Base-by-base conservation (phyloP, 2,888 invertebrate genomes). In the Sinotaia quadrata region DNA sequence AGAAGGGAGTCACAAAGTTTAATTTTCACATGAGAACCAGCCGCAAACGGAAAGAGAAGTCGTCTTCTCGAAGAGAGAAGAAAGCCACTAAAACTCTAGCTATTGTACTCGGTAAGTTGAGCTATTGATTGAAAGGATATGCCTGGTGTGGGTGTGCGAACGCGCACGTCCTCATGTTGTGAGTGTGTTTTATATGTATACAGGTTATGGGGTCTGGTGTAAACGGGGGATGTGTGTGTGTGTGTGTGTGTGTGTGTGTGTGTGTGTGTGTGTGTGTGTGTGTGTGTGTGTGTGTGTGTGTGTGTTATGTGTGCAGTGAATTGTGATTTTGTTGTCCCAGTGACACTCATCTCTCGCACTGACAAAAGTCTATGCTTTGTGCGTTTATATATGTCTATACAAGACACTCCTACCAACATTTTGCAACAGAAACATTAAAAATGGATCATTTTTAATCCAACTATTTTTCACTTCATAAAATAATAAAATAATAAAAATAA, bases 61-160 rank as follows among this genome's bases (percentile, higher is more conserved):
- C 81, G 5, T 84, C 86, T 15, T 84, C 88, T 56, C 83, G 80
- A 54, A 69, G 84, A 68, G 99, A 99, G 87, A 92, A 97, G 72
- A 97, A 99, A 89, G 98, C 99, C 37, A 99, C 98, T 10, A 98
- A 98, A 91, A 99, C 98, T 10, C 90, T 99, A 78, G 98, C 98
- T 69, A 98, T 99, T 89, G 99, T 99, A 78, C 91, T 99, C 88
- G 98, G 98, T 98, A 90, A 92, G 93, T 89, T 15, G 18, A 4
- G 15, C 15, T 33, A 5, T 15, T 18, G 41, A 10, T 8, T 44
- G 10, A n/a, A n/a, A n/a, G n/a, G n/a, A n/a, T n/a, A n/a, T n/a
- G n/a, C n/a, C n/a, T n/a, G n/a, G 36, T 37, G 31, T 56, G 24
- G 24, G 10, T 29, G n/a, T n/a, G 15, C n/a, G 1, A 29, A n/a